Evolutionary conservation across 2,113 vertebrate species (phyloP).

Genomic region (Spea bombifrons): DNA sequence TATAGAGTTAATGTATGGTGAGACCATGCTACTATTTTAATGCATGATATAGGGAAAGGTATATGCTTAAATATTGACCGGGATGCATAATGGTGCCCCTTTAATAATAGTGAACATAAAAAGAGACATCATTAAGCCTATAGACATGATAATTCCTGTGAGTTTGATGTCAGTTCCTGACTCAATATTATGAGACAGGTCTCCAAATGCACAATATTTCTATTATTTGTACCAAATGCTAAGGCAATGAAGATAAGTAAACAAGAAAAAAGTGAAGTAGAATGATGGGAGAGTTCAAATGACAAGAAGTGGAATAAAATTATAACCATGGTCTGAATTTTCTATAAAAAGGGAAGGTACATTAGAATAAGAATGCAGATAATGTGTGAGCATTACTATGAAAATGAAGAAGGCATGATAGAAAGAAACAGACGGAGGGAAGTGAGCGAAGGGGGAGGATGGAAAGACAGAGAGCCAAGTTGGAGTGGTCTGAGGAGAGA

Average conservation of each 20-base stretch:
- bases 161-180: too few species aligned
- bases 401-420: not conserved
- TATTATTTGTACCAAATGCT: conserved; percentile 10
- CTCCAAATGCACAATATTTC: not conserved
- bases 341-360: not conserved
- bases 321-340: too few species aligned
- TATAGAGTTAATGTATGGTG: too few species aligned
- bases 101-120: too few species aligned
- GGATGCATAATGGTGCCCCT: too few species aligned
- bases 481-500: conserved; percentile 32
- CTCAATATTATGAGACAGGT: not conserved
- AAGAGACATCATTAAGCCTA: too few species aligned
- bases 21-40: too few species aligned
- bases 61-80: too few species aligned
- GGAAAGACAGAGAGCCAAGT: conserved; percentile 31
- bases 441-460: not conserved
- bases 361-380: not conserved
- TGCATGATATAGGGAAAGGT: too few species aligned
- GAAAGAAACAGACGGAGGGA: not conserved
- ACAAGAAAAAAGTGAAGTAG: too few species aligned
- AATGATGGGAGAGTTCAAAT: not conserved
- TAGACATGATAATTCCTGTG: too few species aligned
- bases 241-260: conserved; percentile 17
- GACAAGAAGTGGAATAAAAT: not conserved
- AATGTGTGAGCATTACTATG: conserved; percentile 1